Conservation (phyloP, 2,113 vertebrate species). For the Lathamus discolor region DNA sequence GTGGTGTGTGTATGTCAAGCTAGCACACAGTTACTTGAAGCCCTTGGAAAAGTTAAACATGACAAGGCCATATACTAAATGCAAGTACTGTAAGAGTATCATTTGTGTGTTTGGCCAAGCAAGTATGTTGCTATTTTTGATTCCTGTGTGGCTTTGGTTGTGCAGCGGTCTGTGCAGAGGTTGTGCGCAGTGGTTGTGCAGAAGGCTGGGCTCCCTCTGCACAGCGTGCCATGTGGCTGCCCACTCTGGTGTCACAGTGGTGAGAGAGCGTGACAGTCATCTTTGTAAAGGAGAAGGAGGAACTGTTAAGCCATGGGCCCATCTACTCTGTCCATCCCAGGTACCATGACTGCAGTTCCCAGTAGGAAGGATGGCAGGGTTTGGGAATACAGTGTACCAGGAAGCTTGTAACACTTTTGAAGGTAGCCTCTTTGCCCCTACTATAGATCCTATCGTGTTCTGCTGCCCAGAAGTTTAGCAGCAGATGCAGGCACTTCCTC, state of each 20-base stretch:
- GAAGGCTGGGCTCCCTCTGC: not conserved
- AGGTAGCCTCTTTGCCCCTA: not conserved
- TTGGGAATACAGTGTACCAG: not conserved
- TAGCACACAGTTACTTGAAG: not conserved
- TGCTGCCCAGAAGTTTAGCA: not conserved
- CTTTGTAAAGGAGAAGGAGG: not conserved
- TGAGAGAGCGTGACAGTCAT: not conserved
- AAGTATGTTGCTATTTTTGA: not conserved
- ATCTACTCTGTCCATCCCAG: not conserved
- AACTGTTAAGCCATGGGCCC: not conserved
- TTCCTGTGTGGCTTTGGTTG: not conserved
- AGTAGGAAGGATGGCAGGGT: not conserved
- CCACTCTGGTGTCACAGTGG: accelerated
- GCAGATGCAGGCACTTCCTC: not conserved
- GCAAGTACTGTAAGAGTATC: not conserved
- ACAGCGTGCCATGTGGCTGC: accelerated
- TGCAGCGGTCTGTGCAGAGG: not conserved
- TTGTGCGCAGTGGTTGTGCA: not conserved
- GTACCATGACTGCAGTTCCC: not conserved
- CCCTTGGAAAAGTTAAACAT: not conserved
- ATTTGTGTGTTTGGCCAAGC: not conserved
- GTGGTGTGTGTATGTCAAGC: not conserved
- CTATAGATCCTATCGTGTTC: not conserved
- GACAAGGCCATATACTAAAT: not conserved
- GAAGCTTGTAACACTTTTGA: not conserved